A percentile compares a stretch with the other conserved stretches of the same genome.
Conservation (phyloP, 2,113 vertebrate species). For the Danionella cerebrum region DNA sequence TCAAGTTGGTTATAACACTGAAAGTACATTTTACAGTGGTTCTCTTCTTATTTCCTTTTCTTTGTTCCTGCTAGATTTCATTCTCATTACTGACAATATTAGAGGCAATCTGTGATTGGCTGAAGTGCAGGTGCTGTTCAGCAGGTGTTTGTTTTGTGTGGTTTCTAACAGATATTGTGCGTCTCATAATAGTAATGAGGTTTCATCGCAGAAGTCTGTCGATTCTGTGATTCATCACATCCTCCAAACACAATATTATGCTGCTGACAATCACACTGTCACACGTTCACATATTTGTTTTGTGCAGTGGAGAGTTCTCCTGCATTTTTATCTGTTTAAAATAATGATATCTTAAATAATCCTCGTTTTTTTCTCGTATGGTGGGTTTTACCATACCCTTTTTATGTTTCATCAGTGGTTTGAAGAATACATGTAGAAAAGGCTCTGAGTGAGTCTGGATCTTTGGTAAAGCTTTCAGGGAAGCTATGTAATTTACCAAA, state of each 20-base stretch:
- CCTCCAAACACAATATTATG: conserved; percentile 4
- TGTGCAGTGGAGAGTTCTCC: neutral
- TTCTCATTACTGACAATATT: neutral
- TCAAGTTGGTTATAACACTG: no score
- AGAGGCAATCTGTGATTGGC: conserved; percentile 18
- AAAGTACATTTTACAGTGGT: neutral
- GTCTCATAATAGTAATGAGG: conserved; percentile 10
- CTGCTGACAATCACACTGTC: conserved; percentile 3
- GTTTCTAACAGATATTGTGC: conserved; percentile 9
- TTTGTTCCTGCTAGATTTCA: neutral
- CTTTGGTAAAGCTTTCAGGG: conserved; percentile 51
- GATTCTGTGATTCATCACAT: conserved; percentile 19
- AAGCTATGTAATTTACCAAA: conserved; percentile 55
- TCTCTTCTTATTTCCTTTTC: neutral
- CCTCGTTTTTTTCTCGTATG: no score
- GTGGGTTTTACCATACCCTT: no score
- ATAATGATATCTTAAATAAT: no score
- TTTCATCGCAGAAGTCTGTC: conserved; percentile 23
- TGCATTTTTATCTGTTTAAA: neutral
- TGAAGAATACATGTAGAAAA: no score
- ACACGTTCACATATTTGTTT: neutral
- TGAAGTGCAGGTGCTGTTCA: neutral
- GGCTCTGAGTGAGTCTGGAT: conserved; percentile 55
- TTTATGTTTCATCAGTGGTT: no score
- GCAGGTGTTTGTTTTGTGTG: neutral